phyloP scores from a whole-genome alignment of 2,797 vertebrate species.

The Mormyrops attenuatus region DNA sequence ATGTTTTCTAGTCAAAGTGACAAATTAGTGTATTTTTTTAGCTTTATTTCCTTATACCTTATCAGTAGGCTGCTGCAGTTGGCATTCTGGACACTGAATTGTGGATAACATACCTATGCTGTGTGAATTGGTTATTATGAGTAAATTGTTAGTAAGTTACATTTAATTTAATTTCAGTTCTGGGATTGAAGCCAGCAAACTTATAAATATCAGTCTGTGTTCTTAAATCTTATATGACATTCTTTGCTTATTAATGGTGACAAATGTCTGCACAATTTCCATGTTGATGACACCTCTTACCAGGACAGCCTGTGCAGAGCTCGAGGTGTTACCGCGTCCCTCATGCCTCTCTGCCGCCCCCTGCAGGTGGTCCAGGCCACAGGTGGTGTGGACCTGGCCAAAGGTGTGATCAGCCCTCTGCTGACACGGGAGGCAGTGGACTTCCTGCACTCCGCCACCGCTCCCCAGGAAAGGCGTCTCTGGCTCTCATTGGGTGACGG shows the following conservation, averaged over 20 bases:
- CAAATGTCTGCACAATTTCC: background rate
- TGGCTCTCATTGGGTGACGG: conserved; percentile 83
- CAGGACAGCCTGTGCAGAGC: background rate
- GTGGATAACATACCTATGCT: background rate
- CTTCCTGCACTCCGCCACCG: conserved; percentile 72
- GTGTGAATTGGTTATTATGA: background rate
- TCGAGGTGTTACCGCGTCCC: background rate
- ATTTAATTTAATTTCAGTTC: background rate
- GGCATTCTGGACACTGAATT: background rate
- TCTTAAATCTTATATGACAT: background rate
- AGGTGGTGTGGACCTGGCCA: conserved; percentile 77
- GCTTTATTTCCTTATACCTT: background rate
- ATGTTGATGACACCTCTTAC: background rate
- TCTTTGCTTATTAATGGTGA: conserved; percentile 7
- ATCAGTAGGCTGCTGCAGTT: background rate
- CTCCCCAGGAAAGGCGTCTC: conserved; percentile 75
- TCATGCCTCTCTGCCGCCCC: background rate
- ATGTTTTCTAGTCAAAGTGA: background rate
- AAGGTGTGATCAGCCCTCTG: conserved; percentile 79
- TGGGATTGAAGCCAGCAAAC: background rate
- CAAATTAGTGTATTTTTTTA: background rate
- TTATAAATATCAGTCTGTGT: background rate
- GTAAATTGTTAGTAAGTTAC: background rate
- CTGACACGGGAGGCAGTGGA: conserved; percentile 80
- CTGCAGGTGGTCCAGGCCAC: conserved; percentile 83